phyloP scores from a whole-genome alignment of 64 coral and sea anemone species.

The Acropora yongei region DNA sequence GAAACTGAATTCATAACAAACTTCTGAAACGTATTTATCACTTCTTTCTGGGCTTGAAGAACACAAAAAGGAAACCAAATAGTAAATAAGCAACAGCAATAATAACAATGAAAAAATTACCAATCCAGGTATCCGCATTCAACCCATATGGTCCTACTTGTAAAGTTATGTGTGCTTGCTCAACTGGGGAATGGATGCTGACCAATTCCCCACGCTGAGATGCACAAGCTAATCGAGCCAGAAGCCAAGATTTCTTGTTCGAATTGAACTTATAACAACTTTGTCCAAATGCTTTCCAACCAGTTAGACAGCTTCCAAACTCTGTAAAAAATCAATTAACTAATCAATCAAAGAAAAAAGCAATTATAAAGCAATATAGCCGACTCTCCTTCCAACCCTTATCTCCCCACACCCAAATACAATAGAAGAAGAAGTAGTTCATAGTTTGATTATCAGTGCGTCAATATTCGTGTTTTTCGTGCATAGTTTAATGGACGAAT shows the following conservation, averaged over 20 bases:
- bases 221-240: conserved; percentile 60
- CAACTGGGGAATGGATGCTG: conserved; percentile 84
- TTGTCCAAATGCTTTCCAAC: conserved; percentile 90
- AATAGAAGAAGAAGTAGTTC: no score
- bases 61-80: not conserved
- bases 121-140: conserved; percentile 72
- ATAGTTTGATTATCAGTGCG: no score
- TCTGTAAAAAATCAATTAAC: conserved; percentile 24
- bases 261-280: conserved; percentile 81
- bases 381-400: no score
- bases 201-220: conserved; percentile 69
- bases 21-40: no score
- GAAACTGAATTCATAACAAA: no score
- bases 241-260: conserved; percentile 50
- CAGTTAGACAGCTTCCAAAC: conserved; percentile 70
- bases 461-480: no score
- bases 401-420: no score
- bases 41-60: no score
- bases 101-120: conserved; percentile 13
- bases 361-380: no score
- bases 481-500: no score
- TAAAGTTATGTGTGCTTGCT: conserved; percentile 83
- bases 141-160: conserved; percentile 74
- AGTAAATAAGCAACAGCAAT: not conserved
- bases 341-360: no score